Evolutionary conservation across 2,797 vertebrate genomes (phyloP), one percentile per base, ranked within the genome.

Genomic region (Clangula hyemalis): DNA sequence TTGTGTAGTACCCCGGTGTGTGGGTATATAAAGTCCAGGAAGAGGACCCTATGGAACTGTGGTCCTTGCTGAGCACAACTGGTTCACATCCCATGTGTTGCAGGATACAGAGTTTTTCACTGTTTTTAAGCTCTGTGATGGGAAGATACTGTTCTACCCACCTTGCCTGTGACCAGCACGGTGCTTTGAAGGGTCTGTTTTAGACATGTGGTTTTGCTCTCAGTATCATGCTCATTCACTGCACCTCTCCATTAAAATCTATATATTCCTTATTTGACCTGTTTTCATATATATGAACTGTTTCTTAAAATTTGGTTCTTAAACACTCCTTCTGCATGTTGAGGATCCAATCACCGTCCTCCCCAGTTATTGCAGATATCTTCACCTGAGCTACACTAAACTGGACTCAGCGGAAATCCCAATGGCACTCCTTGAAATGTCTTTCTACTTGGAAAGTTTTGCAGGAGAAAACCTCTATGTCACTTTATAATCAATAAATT

Each of bases 81-180:
- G 47, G 32, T 73, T 51, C 34, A 75, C 27, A 43, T 22, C 18
- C 27, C 0, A 0, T 24, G 58, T 30, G 76, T 80, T 49, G 70
- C 56, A 64, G 27, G 80, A 69, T 19, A 65, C 61, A 8, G 8
- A 16, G 22, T 12, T 81, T 79, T 64, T 36, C n/a, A 36, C 34
- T 0, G 1, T n/a, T 88, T 90, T 64, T 24, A 60, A 82, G 56
- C 57, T 36, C 39, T 24, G 4, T 21, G 58, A 8, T 49, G 79
- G 20, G 34, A 22, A 43, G 12, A 47, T 72, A 49, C 14, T 45
- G 64, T 72, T 58, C 57, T 89, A 9, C 47, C 21, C 1, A 4
- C 41, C 43, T 84, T 68, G 58, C n/a, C 27, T 4, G 3, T 38
- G 11, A 71, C 27, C 24, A 74, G 36, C 0, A 0, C 13, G 39